These are phyloP conservation scores for Aythya fuligula DNA, from an alignment of 2,797 vertebrate genomes.

Conservation along the genomic window DNA sequence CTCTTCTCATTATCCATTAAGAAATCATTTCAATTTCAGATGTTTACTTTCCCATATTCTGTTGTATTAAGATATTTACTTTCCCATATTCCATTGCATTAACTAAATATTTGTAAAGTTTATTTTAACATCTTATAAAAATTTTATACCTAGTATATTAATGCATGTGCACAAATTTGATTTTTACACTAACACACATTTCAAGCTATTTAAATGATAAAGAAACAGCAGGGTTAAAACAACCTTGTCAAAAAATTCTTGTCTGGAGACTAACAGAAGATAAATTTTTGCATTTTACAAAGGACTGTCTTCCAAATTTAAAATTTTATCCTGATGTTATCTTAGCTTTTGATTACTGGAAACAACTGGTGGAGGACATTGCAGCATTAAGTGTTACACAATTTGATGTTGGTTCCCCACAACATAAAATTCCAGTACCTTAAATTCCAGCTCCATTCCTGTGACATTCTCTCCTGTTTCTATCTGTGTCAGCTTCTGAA, in stretches of 20 bases:
- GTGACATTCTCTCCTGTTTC: constrained; percentile 98
- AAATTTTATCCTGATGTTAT: background rate
- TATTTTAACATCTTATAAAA: background rate
- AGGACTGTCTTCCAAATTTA: background rate
- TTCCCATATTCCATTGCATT: background rate
- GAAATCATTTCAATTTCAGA: background rate
- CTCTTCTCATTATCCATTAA: background rate
- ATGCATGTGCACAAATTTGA: background rate
- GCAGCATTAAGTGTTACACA: background rate
- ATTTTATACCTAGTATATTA: background rate
- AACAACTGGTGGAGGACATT: background rate
- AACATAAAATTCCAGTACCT: constrained; percentile 81
- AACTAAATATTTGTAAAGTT: background rate
- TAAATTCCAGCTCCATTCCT: constrained; percentile 99
- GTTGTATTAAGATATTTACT: background rate
- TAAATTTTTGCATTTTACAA: background rate
- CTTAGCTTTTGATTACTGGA: background rate
- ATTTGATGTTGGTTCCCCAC: background rate
- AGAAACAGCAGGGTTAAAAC: background rate
- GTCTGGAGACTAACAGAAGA: background rate
- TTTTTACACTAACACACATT: background rate
- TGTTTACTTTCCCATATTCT: background rate
- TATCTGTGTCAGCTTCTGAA: constrained; percentile 99
- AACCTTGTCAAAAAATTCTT: background rate
- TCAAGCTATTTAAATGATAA: background rate